phyloP scores from a whole-genome alignment of 2,113 vertebrate species.

The Bambusicola thoracicus region DNA sequence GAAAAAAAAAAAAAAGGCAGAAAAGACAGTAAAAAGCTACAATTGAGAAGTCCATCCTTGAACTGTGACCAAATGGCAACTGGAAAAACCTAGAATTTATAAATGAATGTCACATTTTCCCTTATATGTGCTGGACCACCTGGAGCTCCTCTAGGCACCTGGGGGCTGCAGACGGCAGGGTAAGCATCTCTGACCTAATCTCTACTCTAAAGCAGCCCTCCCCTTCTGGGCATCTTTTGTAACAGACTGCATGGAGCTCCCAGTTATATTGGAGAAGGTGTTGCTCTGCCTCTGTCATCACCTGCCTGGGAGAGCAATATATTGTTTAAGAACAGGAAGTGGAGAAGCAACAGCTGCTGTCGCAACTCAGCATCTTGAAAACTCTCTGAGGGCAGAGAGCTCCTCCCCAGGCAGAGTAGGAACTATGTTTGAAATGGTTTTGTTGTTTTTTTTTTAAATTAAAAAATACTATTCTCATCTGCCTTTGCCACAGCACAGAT shows the following conservation, averaged over 20 bases:
- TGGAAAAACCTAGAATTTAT: conserved; percentile 50
- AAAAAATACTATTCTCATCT: background rate
- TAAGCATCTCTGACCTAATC: background rate
- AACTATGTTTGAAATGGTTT: background rate
- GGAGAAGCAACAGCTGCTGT: conserved; percentile 21
- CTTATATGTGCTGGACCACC: background rate
- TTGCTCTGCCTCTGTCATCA: background rate
- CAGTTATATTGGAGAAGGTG: background rate
- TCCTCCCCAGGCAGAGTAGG: background rate
- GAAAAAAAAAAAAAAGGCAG: background rate
- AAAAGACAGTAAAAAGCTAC: background rate
- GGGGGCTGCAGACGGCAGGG: background rate
- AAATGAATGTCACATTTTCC: conserved; percentile 11
- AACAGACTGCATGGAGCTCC: background rate
- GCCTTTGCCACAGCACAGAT: background rate
- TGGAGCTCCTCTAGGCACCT: background rate
- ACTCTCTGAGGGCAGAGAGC: background rate
- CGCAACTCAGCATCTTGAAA: background rate
- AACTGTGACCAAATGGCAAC: conserved; percentile 29
- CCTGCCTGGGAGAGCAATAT: background rate
- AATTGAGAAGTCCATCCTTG: background rate
- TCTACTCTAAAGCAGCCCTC: background rate
- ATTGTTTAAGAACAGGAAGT: background rate
- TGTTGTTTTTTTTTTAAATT: background rate
- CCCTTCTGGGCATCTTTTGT: background rate